phyloP scores from a whole-genome alignment of 1,140 invertebrate genomes.

The Halesus radiatus region DNA sequence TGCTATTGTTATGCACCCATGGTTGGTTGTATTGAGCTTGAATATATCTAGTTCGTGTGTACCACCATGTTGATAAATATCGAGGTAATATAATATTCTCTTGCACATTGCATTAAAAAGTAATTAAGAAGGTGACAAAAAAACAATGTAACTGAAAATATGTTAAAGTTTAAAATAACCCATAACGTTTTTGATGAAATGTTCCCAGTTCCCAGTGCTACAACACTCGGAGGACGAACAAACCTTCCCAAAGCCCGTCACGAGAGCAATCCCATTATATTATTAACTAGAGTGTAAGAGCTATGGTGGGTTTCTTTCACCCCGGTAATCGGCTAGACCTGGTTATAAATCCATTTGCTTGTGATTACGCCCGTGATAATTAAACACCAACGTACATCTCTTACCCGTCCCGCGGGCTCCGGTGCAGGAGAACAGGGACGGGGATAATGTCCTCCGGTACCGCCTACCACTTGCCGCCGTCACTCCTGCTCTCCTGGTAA shows the following conservation, averaged over 20 bases:
- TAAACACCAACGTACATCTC: conserved; percentile 9
- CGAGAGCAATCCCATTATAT: conserved; percentile 21
- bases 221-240: neutral
- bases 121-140: too few relatives aligned
- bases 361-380: conserved; percentile 36
- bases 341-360: conserved; percentile 37
- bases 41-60: too few relatives aligned
- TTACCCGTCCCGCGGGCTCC: neutral
- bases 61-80: too few relatives aligned
- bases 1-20: too few relatives aligned
- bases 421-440: conserved; percentile 2
- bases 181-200: too few relatives aligned
- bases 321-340: conserved; percentile 11
- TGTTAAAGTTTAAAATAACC: too few relatives aligned
- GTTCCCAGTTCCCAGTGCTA: neutral
- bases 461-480: neutral
- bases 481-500: conserved; percentile 34
- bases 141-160: too few relatives aligned
- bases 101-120: too few relatives aligned
- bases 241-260: neutral
- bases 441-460: neutral
- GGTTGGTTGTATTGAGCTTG: too few relatives aligned
- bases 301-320: conserved; percentile 5
- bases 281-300: conserved; percentile 12
- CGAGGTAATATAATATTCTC: too few relatives aligned